Evolutionary conservation across 2,888 invertebrate species (phyloP).

Genomic region (Serripes groenlandicus): DNA sequence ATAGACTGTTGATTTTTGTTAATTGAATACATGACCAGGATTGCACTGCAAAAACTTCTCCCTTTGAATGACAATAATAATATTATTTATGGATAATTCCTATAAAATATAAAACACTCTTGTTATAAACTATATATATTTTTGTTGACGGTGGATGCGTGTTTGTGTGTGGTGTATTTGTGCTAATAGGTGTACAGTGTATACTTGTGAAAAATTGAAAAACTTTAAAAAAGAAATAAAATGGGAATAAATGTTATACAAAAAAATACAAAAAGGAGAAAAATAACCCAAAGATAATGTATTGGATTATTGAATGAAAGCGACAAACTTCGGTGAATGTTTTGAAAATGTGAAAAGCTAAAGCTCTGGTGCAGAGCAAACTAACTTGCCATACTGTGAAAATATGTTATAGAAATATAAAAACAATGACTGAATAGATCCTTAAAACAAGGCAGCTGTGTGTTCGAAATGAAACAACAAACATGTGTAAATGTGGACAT

Average conservation of each 20-base stretch:
- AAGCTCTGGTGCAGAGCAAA: neutral
- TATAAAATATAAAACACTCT: neutral
- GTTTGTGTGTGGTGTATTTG: neutral
- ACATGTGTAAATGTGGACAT: neutral
- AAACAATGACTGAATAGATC: neutral
- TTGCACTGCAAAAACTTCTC: neutral
- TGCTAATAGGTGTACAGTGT: neutral
- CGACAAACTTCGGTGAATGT: neutral
- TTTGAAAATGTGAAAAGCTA: neutral
- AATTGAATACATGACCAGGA: neutral
- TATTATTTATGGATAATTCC: neutral
- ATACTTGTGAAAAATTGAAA: constrained; percentile 11
- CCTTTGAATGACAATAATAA: neutral
- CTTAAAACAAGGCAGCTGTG: constrained; percentile 5
- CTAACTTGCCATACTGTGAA: constrained; percentile 8
- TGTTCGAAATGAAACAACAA: neutral
- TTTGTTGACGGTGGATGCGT: constrained; percentile 19
- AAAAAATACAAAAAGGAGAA: neutral
- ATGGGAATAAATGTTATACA: constrained; percentile 11
- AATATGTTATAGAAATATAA: neutral
- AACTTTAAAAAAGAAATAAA: neutral
- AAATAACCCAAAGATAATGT: constrained; percentile 1
- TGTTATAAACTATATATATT: constrained; percentile 14
- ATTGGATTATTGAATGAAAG: neutral
- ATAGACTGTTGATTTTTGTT: neutral